Evolutionary conservation across 2,888 invertebrate species (phyloP).

Genomic region (Aleiodes testaceus): DNA sequence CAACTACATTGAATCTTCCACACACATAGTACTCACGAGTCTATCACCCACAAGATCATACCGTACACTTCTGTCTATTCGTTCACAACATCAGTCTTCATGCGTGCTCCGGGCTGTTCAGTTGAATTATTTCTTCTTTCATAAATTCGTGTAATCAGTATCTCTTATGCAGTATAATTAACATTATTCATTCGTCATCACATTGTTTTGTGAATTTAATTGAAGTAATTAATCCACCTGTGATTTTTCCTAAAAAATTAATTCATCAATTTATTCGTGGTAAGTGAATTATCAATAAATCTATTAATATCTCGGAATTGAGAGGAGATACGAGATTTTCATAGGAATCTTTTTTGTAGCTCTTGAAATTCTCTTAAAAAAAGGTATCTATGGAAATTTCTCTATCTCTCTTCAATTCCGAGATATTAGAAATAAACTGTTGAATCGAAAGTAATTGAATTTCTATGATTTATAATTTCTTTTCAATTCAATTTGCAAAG

Average conservation of each 20-base stretch:
- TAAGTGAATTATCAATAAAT: too few species aligned
- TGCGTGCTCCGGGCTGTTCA: constrained; percentile 49
- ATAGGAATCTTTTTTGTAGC: too few species aligned
- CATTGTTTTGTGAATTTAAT: background rate
- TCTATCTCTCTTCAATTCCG: too few species aligned
- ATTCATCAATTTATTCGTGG: background rate
- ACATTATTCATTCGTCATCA: background rate
- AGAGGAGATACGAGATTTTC: too few species aligned
- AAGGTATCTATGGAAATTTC: too few species aligned
- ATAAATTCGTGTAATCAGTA: background rate
- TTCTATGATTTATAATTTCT: background rate
- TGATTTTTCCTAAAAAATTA: background rate
- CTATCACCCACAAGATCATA: constrained; percentile 19
- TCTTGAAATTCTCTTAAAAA: too few species aligned
- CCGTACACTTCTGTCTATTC: constrained; percentile 11
- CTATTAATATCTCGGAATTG: too few species aligned
- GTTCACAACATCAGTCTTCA: constrained; percentile 49
- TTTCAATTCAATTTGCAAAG: background rate
- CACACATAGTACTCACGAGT: background rate
- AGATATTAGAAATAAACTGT: background rate
- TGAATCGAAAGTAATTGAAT: background rate
- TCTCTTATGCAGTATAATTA: background rate
- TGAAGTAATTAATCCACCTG: background rate
- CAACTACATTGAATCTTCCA: background rate
- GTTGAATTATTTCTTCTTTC: constrained; percentile 25